phyloP scores from a whole-genome alignment of 2,888 invertebrate species.

The Nezara viridula region DNA sequence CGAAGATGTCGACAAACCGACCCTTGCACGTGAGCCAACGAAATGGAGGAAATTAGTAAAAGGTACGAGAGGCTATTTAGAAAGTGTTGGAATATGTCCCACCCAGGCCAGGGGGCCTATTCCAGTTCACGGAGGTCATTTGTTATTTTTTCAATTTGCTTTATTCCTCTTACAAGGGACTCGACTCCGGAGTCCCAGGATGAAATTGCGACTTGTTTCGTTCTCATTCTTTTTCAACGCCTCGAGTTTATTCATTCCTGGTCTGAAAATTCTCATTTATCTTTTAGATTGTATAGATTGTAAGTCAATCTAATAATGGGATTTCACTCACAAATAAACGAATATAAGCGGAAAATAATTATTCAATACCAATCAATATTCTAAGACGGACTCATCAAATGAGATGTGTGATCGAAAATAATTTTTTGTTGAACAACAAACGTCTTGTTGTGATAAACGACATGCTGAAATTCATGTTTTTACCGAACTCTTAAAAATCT shows the following conservation, averaged over 20 bases:
- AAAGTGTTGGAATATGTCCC: constrained; percentile 7
- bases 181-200: neutral
- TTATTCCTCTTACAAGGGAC: neutral
- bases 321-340: neutral
- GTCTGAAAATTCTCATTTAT: neutral
- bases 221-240: neutral
- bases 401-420: too few species aligned
- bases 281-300: neutral
- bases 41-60: neutral
- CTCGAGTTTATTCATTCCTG: neutral
- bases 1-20: neutral
- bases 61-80: constrained; percentile 7
- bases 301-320: neutral
- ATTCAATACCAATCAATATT: too few species aligned
- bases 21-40: neutral
- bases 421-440: too few species aligned
- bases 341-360: too few species aligned
- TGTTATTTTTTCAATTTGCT: constrained; percentile 37
- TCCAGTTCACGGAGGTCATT: neutral
- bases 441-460: too few species aligned
- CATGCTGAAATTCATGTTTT: too few species aligned
- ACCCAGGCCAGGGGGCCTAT: neutral
- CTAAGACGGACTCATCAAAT: too few species aligned
- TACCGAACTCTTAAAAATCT: too few species aligned
- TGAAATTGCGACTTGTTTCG: constrained; percentile 24